phyloP scores from a whole-genome alignment of 2,888 invertebrate species.

The Drosophila parthenogenetica region DNA sequence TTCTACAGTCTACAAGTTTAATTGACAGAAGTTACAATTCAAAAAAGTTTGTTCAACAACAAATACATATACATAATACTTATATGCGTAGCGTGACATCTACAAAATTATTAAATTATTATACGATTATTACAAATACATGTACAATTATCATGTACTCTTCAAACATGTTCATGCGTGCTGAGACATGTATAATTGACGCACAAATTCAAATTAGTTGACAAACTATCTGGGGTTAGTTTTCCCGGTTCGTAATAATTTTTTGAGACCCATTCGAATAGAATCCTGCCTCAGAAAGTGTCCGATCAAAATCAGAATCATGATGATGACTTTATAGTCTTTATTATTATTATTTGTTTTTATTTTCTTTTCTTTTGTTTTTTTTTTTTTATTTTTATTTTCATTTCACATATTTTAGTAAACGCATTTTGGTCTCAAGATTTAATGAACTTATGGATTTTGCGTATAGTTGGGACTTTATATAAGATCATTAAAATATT shows the following conservation, averaged over 20 bases:
- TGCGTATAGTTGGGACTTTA: slow-evolving; percentile 39
- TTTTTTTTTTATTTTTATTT: slow-evolving; percentile 3
- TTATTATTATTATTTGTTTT: background rate
- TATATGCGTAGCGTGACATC: slow-evolving; percentile 33
- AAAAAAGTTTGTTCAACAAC: slow-evolving; percentile 66
- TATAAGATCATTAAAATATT: slow-evolving; percentile 38
- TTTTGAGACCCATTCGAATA: slow-evolving; percentile 16
- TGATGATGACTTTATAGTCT: slow-evolving; percentile 19
- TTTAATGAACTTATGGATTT: slow-evolving; percentile 56
- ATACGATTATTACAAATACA: slow-evolving; percentile 22
- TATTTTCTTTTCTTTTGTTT: slow-evolving; percentile 5
- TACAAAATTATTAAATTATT: slow-evolving; percentile 41
- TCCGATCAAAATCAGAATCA: slow-evolving; percentile 5
- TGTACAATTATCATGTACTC: slow-evolving; percentile 15
- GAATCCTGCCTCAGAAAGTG: slow-evolving; percentile 15
- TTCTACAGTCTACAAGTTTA: slow-evolving; percentile 85
- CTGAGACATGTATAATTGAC: slow-evolving; percentile 54
- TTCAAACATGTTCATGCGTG: slow-evolving; percentile 6
- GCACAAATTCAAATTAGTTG: slow-evolving; percentile 34
- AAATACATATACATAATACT: slow-evolving; percentile 19
- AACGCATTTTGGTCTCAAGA: slow-evolving; percentile 79
- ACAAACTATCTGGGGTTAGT: slow-evolving; percentile 12
- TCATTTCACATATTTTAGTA: slow-evolving; percentile 53
- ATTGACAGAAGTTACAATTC: slow-evolving; percentile 85
- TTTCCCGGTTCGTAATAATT: slow-evolving; percentile 28